phyloP scores from a whole-genome alignment of 2,888 invertebrate genomes.

The Arctia plantaginis region DNA sequence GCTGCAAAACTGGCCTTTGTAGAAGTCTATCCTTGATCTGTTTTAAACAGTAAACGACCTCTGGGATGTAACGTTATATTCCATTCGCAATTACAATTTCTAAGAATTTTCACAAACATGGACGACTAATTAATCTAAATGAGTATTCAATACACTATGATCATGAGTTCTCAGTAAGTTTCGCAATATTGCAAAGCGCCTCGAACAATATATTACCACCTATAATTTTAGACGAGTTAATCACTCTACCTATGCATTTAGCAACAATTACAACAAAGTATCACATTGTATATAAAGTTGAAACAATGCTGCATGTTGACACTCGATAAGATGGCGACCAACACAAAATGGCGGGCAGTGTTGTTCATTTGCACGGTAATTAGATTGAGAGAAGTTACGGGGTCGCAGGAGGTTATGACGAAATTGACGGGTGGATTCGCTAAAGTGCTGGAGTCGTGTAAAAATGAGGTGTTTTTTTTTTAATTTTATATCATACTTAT shows the following conservation, averaged over 20 bases:
- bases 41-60: not conserved
- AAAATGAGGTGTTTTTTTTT: conserved; percentile 63
- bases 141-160: conserved; percentile 3
- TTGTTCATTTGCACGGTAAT: conserved; percentile 25
- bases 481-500: not conserved
- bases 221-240: conserved; percentile 20
- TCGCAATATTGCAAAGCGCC: conserved; percentile 4
- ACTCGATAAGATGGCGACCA: conserved; percentile 38
- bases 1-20: too few species aligned
- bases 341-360: conserved; percentile 56
- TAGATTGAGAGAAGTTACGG: conserved; percentile 18
- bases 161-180: conserved; percentile 1
- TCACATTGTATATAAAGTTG: conserved; percentile 15
- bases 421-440: conserved; percentile 68
- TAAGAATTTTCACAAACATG: conserved; percentile 1
- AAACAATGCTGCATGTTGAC: not conserved
- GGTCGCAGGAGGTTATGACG: conserved; percentile 70
- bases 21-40: not conserved
- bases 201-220: not conserved
- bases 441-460: conserved; percentile 67
- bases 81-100: not conserved
- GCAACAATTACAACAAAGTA: conserved; percentile 23
- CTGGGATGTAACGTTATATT: not conserved
- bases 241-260: conserved; percentile 19
- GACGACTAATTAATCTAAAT: conserved; percentile 2